phyloP scores from a whole-genome alignment of 2,797 vertebrate species.

The Siniperca undulata region DNA sequence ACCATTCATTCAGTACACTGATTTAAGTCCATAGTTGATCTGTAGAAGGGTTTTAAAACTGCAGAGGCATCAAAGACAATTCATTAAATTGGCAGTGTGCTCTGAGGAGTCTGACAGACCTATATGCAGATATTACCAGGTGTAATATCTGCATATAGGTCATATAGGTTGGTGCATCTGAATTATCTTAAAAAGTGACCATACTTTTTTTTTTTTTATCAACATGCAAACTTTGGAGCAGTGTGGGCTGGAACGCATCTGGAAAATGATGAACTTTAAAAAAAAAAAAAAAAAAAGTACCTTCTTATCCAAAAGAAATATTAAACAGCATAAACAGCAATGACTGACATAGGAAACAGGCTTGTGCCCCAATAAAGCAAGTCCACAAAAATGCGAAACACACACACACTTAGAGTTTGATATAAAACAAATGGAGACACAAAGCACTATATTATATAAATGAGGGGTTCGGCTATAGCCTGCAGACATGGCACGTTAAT shows the following conservation, averaged over 20 bases:
- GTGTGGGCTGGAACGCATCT: neutral
- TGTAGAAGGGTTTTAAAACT: neutral
- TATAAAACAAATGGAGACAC: constrained; percentile 11
- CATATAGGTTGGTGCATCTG: neutral
- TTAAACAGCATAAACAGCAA: neutral
- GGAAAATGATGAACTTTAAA: neutral
- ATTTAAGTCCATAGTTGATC: too few relatives aligned
- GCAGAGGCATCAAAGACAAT: neutral
- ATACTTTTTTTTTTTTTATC: too few relatives aligned
- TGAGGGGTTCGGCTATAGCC: constrained; percentile 3
- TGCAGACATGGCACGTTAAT: neutral
- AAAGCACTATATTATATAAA: neutral
- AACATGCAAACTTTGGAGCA: neutral
- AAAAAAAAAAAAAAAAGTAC: too few relatives aligned
- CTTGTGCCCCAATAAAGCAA: neutral
- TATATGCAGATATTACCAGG: neutral
- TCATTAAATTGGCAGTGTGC: neutral
- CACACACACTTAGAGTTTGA: neutral
- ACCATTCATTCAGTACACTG: too few relatives aligned
- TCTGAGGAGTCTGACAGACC: too few relatives aligned
- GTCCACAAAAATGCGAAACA: constrained; percentile 6
- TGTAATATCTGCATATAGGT: neutral
- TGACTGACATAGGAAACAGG: neutral
- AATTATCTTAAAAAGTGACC: neutral
- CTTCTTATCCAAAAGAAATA: too few relatives aligned